Percentiles rank a stretch among this genome's conserved stretches.
phyloP scores from a whole-genome alignment of 2,113 vertebrate genomes.

The Pterocles gutturalis region DNA sequence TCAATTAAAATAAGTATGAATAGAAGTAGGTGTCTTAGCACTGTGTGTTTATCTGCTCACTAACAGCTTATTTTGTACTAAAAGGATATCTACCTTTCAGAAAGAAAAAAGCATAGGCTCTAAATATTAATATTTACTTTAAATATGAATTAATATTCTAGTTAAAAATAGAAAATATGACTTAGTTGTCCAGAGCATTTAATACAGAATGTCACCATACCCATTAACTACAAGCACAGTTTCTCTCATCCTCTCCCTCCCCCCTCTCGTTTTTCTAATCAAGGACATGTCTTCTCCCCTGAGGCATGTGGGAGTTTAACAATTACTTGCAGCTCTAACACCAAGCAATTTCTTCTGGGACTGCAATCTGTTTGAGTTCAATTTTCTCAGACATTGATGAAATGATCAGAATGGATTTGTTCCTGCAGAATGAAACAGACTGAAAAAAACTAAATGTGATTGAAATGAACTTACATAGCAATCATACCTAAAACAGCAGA shows the following conservation, averaged over 20 bases:
- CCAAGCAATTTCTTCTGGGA: constrained; percentile 80
- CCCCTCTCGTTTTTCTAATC: constrained; percentile 77
- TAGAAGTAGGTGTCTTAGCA: constrained; percentile 5
- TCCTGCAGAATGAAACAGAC: constrained; percentile 78
- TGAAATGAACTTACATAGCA: constrained; percentile 76
- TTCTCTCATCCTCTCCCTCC: background rate
- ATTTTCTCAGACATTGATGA: constrained; percentile 79
- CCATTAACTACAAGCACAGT: constrained; percentile 14
- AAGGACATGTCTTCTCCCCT: constrained; percentile 74
- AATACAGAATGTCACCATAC: background rate
- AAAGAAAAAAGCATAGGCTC: background rate
- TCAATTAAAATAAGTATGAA: constrained; percentile 49
- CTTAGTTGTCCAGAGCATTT: constrained; percentile 31
- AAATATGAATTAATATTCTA: constrained; percentile 54
- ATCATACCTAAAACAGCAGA: constrained; percentile 59
- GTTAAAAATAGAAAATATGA: constrained; percentile 14
- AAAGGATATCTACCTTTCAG: background rate
- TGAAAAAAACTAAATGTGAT: constrained; percentile 81
- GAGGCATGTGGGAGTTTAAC: constrained; percentile 79
- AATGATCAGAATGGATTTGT: constrained; percentile 82
- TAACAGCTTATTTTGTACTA: constrained; percentile 20
- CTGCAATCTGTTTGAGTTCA: constrained; percentile 82
- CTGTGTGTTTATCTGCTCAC: constrained; percentile 40
- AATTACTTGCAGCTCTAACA: constrained; percentile 82
- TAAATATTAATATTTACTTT: constrained; percentile 50